Base-by-base conservation (phyloP, 2,113 vertebrate species). In the Falco punctatus region DNA sequence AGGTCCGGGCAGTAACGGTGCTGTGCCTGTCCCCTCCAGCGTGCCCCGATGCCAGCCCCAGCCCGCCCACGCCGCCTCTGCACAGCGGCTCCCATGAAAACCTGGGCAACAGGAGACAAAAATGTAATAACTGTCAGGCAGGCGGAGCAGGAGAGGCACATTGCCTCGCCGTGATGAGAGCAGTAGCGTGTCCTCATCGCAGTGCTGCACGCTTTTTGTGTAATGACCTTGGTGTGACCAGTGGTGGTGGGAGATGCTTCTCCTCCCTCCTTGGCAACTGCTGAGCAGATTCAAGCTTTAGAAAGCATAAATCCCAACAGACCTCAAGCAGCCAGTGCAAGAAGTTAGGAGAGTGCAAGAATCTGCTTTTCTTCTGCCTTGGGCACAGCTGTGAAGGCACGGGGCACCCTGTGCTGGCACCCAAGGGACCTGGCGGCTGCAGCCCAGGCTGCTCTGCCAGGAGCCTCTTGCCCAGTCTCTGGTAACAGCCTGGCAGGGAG, bases 51-150 rank as follows among this genome's bases (percentile, higher is more conserved):
- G 38, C 38, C 38, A 38, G 38, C 38, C 38, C 38, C 38, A 38
- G 38, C 38, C 38, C 38, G 38, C 38, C 38, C 38, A 38, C 38
- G 38, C 38, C 38, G 38, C 38, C 38, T 4, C n/a, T 7, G 65
- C 62, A 21, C 26, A 4, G 35, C 4, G 1, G 62, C 28, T 10
- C 67, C 48, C 4, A 0, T 18, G 26, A 32, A 51, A 61, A 51
- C 18, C 51, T 27, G 24, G 71, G 19, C 32, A 9, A 9, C 2
- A n/a, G 26, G n/a, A 42, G 44, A 15, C 18, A 32, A 65, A 21
- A 4, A 2, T n/a, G 0, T 4, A 5, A 4, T 13, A 28, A 9
- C 17, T 33, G 2, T 8, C 17, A 1, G 35, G 54, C 14, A 6
- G 65, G 5, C 5, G 79, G 44, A 66, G 30, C 44, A 19, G 72